Percentiles rank a stretch among this genome's conserved stretches.
Conservation (phyloP, 2,888 invertebrate genomes). For the Hemaris fuciformis region DNA sequence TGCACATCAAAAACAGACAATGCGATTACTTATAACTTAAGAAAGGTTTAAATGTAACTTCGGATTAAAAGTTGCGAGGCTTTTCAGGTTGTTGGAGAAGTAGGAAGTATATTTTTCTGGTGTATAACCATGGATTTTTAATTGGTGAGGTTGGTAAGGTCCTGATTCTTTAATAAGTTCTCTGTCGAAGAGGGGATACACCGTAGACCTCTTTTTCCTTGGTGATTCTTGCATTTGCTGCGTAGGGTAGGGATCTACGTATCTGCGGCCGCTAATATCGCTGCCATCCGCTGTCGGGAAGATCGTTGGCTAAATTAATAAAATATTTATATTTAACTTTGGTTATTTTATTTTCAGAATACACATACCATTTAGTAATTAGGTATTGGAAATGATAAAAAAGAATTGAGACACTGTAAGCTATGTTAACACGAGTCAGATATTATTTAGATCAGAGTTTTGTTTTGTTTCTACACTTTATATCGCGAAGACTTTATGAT, state of each 20-base stretch:
- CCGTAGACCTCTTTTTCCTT: slow-evolving; percentile 66
- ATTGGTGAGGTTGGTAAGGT: slow-evolving; percentile 44
- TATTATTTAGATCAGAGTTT: too few species aligned
- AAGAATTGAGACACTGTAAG: too few species aligned
- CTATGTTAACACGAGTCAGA: too few species aligned
- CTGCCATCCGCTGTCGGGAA: slow-evolving; percentile 77
- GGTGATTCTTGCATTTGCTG: slow-evolving; percentile 74
- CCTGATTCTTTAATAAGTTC: slow-evolving; percentile 40
- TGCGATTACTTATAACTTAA: slow-evolving; percentile 17
- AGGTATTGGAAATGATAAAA: too few species aligned
- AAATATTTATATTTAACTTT: slow-evolving; percentile 38
- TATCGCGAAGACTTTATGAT: too few species aligned
- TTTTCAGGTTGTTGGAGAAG: slow-evolving; percentile 53
- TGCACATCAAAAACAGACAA: neutral
- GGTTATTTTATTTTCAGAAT: neutral
- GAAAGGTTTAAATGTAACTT: slow-evolving; percentile 40
- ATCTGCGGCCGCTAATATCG: slow-evolving; percentile 70
- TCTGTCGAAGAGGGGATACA: slow-evolving; percentile 55
- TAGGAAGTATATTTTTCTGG: slow-evolving; percentile 73
- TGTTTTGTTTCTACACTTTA: too few species aligned
- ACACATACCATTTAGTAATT: too few species aligned
- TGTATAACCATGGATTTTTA: slow-evolving; percentile 62
- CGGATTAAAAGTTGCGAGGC: slow-evolving; percentile 28
- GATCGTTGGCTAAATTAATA: slow-evolving; percentile 70
- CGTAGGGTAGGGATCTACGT: slow-evolving; percentile 73